Base-by-base conservation (phyloP, 2,113 vertebrate species). In the Verasper variegatus region DNA sequence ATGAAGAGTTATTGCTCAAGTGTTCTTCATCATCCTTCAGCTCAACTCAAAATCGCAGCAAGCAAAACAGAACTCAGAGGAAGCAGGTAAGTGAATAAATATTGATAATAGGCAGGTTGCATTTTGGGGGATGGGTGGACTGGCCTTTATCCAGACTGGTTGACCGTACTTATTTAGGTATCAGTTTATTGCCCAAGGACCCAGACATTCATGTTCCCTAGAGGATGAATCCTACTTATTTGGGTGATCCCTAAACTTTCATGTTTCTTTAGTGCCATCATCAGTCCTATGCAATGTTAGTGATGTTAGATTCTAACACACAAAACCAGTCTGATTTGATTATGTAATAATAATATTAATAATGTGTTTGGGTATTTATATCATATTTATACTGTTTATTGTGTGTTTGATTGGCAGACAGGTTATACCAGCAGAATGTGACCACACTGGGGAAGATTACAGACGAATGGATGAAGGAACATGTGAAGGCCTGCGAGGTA, bases 391-490 rank as follows among this genome's bases (percentile, higher is more conserved):
- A 31, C 6, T 18, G 6, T 10, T 12, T 3, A 20, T 59, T 63
- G 54, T 27, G 5, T 63, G 45, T 87, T 71, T 71, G 11, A 42
- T 42, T 70, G 56, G 0, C 85, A 99, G 97, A 98, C 89, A 95
- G 91, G 68, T 72, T 82, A 1, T 99, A 99, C 70, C 93, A 95
- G 65, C 94, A 92, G 82, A 96, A 84, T 0, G 45, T 99, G 63
- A 86, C 51, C 4, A 40, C 59, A 0, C 72, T 99, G 80, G 95
- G 94, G 37, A 97, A 94, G 78, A 56, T 96, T 26, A 90, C 93
- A n/a, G 95, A 97, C 14, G 97, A 98, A 3, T 98, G 97, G 97
- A 90, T 95, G 84, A 96, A 90, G 0, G 97, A 98, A 20, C 96
- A 98, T 55, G 51, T 95, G 72, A 96, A 93, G 67, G 92, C 96